Percentiles rank a stretch among this genome's conserved stretches.
Evolutionary conservation across 2,113 vertebrate genomes (phyloP).

Genomic region (Epinephelus fuscoguttatus): DNA sequence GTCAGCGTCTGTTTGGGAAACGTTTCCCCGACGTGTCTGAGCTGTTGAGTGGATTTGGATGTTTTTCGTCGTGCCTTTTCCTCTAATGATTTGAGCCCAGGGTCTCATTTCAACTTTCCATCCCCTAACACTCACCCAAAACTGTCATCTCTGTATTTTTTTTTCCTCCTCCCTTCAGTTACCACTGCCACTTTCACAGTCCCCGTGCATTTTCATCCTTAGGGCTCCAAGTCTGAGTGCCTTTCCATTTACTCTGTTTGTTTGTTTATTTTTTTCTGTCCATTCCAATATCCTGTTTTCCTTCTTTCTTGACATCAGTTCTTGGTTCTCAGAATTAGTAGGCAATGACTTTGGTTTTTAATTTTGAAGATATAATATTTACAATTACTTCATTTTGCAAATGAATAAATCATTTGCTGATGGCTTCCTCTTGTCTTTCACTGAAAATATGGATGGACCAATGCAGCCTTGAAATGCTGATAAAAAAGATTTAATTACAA

Average conservation of each 20-base stretch:
- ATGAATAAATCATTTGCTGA: background rate
- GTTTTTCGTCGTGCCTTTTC: constrained; percentile 59
- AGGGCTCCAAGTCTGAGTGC: background rate
- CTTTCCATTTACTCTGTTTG: constrained; percentile 24
- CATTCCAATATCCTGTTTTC: background rate
- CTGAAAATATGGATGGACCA: background rate
- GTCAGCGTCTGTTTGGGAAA: constrained; percentile 62
- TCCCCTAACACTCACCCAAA: constrained; percentile 58
- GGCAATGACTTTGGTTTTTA: background rate
- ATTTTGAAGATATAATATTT: background rate
- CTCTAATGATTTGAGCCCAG: constrained; percentile 65
- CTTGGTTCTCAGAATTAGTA: background rate
- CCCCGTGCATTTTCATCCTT: constrained; percentile 3
- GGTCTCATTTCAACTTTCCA: constrained; percentile 61
- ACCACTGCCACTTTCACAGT: constrained; percentile 20
- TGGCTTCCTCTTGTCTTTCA: background rate
- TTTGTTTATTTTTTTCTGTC: background rate
- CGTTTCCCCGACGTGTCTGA: constrained; percentile 39
- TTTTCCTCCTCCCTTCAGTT: constrained; percentile 18
- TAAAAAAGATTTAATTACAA: background rate
- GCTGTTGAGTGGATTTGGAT: constrained; percentile 73
- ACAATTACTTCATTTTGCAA: background rate
- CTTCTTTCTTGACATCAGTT: background rate
- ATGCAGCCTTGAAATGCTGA: background rate
- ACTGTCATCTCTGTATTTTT: constrained; percentile 49